A percentile compares a stretch with the other conserved stretches of the same genome.
Evolutionary conservation across 2,797 vertebrate species (phyloP).

Genomic region (Muscicapa striata): DNA sequence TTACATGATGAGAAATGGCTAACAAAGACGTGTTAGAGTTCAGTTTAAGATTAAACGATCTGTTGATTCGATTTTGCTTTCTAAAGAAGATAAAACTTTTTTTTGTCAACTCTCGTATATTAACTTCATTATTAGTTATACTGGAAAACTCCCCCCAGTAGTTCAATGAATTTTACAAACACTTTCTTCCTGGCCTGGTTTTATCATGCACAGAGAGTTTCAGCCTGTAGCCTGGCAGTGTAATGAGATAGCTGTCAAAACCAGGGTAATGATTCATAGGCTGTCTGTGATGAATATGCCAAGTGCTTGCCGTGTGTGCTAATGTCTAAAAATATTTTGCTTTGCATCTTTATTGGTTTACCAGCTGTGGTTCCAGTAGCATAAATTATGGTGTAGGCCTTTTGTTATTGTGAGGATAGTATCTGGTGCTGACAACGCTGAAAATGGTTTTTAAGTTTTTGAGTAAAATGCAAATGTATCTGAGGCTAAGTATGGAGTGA

Average conservation of each 20-base stretch:
- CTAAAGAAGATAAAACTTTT: neutral
- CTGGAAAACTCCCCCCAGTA: neutral
- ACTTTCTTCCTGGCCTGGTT: constrained; percentile 31
- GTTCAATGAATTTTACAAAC: neutral
- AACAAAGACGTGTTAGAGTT: neutral
- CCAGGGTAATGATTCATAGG: constrained; percentile 50
- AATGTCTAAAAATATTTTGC: constrained; percentile 3
- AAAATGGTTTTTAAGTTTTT: neutral
- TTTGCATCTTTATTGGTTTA: neutral
- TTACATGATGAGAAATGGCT: neutral
- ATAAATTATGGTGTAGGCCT: neutral
- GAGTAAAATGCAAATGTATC: neutral
- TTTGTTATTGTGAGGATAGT: neutral
- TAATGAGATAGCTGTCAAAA: constrained; percentile 67
- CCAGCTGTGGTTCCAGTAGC: neutral
- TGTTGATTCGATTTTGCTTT: neutral
- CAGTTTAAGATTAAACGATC: neutral
- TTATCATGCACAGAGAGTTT: constrained; percentile 22
- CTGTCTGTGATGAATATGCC: constrained; percentile 43
- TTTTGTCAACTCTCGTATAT: neutral
- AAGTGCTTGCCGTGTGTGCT: neutral
- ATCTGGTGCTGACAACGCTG: neutral
- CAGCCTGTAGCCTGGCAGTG: constrained; percentile 61
- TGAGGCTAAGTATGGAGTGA: neutral
- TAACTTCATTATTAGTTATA: neutral